Base-by-base conservation (phyloP, 2,113 vertebrate genomes). In the Strix uralensis region DNA sequence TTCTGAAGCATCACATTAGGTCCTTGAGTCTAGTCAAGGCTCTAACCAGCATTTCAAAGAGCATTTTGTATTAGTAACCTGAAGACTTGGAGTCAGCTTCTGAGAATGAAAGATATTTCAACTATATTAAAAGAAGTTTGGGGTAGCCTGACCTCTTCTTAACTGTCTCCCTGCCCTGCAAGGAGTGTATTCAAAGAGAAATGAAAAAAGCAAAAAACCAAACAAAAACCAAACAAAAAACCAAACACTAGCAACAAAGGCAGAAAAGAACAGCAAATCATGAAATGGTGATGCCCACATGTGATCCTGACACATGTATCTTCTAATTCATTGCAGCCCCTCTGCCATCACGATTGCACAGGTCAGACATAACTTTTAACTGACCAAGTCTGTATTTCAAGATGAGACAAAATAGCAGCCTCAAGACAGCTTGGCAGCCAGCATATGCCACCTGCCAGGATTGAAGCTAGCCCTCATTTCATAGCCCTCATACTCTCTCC, bases 401-500 rank as follows among this genome's bases (percentile, higher is more conserved):
- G 55, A 36, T 22, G 11, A 80, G 49, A 30, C 26, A 21, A 77
- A 88, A n/a, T 6, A 55, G 21, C 34, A 75, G 20, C 9, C 29
- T 83, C 29, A 47, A 16, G 25, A 77, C 18, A 69, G 22, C 5
- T 14, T 40, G 49, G 34, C 49, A 92, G 44, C 3, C 26, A 55
- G 20, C 2, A 1, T 10, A 25, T 1, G 1, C 16, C 1, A 0
- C 58, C 47, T 69, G 51, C 54, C 23, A 46, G 13, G 11, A 34
- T 3, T 67, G 52, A 83, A 80, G 23, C 5, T 4, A 13, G 22
- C 13, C 40, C 40, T 42, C 40, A 17, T 86, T 22, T 29, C 44
- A 72, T 9, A 54, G 15, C 10, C 13, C 16, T 49, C 51, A 30
- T 13, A 27, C 2, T 20, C 14, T 44, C 3, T 10, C 9, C 21